phyloP scores from a whole-genome alignment of 1,140 invertebrate species.

The Cataglyphis hispanica region DNA sequence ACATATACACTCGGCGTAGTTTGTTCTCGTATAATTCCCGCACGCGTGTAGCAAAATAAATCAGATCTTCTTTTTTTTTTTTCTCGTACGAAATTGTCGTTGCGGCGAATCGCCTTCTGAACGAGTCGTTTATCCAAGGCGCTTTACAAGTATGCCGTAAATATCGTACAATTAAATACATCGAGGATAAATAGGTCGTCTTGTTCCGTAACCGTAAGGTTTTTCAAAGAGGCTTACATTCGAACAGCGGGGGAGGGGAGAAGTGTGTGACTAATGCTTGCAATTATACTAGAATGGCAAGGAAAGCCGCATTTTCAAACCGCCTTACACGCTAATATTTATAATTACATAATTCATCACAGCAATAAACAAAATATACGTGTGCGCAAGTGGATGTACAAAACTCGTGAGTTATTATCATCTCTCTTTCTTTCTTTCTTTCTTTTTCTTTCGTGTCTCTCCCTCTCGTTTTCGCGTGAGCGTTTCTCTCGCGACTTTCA shows the following conservation, averaged over 20 bases:
- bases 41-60: slow-evolving; percentile 64
- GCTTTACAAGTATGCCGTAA: slow-evolving; percentile 58
- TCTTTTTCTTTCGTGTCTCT: background rate
- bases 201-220: slow-evolving; percentile 39
- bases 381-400: slow-evolving; percentile 69
- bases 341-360: slow-evolving; percentile 85
- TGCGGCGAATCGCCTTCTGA: slow-evolving; percentile 49
- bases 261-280: slow-evolving; percentile 43
- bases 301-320: slow-evolving; percentile 83
- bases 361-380: slow-evolving; percentile 86
- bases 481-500: slow-evolving; percentile 2
- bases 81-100: slow-evolving; percentile 48
- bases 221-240: slow-evolving; percentile 40
- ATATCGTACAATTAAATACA: slow-evolving; percentile 64
- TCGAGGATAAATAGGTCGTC: slow-evolving; percentile 59
- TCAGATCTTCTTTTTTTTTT: slow-evolving; percentile 22
- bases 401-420: slow-evolving; percentile 36
- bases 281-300: slow-evolving; percentile 78
- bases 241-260: background rate
- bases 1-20: slow-evolving; percentile 45
- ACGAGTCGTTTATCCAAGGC: slow-evolving; percentile 60
- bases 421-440: too few species aligned
- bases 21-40: slow-evolving; percentile 48
- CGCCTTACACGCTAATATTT: slow-evolving; percentile 83
- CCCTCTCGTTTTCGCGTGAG: slow-evolving; percentile 16